Evolutionary conservation across 1,140 invertebrate genomes (phyloP).

Genomic region (Pachyrhynchus sulphureomaculatus): DNA sequence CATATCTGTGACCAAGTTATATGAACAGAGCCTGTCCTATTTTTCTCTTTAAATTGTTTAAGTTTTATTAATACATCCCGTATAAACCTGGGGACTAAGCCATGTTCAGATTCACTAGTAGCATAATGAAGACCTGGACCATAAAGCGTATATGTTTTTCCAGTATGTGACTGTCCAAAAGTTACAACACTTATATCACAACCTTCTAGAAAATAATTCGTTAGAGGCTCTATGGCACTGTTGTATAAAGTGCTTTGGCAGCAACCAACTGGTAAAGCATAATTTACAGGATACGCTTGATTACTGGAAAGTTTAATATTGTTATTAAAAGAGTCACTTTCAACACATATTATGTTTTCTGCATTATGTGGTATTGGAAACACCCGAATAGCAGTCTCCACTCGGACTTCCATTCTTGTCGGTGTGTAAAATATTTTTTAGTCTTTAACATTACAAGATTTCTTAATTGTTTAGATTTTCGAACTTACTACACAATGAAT

Average conservation of each 20-base stretch:
- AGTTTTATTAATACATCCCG: slow-evolving; percentile 71
- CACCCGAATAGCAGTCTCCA: slow-evolving; percentile 48
- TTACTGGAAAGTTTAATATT: slow-evolving; percentile 58
- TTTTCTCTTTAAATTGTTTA: slow-evolving; percentile 54
- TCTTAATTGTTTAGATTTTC: too few species aligned
- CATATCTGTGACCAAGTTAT: slow-evolving; percentile 66
- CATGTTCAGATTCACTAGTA: slow-evolving; percentile 70
- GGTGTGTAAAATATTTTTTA: not conserved
- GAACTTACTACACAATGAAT: too few species aligned
- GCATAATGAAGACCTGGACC: slow-evolving; percentile 70
- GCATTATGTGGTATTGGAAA: slow-evolving; percentile 37
- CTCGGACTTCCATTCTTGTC: slow-evolving; percentile 44
- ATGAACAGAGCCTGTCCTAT: slow-evolving; percentile 61
- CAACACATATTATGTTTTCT: slow-evolving; percentile 55
- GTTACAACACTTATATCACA: slow-evolving; percentile 75
- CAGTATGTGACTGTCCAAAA: slow-evolving; percentile 74
- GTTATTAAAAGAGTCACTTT: slow-evolving; percentile 57
- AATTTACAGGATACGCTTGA: slow-evolving; percentile 60
- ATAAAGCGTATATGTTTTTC: slow-evolving; percentile 78
- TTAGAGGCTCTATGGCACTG: slow-evolving; percentile 54
- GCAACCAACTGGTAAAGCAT: slow-evolving; percentile 60
- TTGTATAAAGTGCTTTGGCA: slow-evolving; percentile 54
- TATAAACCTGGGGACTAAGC: slow-evolving; percentile 73
- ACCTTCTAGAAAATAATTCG: slow-evolving; percentile 66
- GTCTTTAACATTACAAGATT: too few species aligned